Evolutionary conservation across 2,113 vertebrate species (phyloP), one percentile per base, ranked within the genome.

Genomic region (Acrocephalus arundinaceus): DNA sequence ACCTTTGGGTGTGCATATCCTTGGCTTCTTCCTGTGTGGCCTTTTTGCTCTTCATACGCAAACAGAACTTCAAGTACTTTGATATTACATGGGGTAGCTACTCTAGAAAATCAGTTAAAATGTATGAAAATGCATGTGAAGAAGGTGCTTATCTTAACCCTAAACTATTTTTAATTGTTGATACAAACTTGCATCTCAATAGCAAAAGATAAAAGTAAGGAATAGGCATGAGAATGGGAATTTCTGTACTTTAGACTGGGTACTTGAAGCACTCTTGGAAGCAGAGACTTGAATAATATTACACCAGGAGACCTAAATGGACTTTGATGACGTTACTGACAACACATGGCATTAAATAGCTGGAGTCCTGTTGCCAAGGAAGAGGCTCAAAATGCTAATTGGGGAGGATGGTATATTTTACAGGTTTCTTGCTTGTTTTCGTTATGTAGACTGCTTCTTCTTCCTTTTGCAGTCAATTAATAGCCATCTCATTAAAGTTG

Each of bases 21-120:
- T 82, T 92, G 75, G 61, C 57, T 92, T 77, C 85, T 93, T 89
- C 35, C 78, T 93, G 52, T 73, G 24, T 88, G 72, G 85, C 87
- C 78, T 93, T 95, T 84, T 84, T 92, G 68, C 41, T 85, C 25
- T 90, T 90, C 31, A 2, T 80, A 52, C 23, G n/a, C 65, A 83
- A 81, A 51, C 57, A 85, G 72, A 51, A 25, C 51, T 55, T 78
- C 1, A 71, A 67, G 33, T 87, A 41, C 13, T 70, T 46, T 52
- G 27, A 25, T 16, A 55, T 79, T 54, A n/a, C 24, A 7, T 63
- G 24, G 37, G 5, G 16, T 46, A 70, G 15, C 48, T 86, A 15
- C 45, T 71, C 4, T 52, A 65, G 39, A 45, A 83, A 77, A 71
- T 52, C 15, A 25, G 22, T 71, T 83, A 23, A 90, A 83, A 48